These are phyloP conservation scores for Halesus radiatus DNA, from an alignment of 1,140 invertebrate genomes.

Conservation along the genomic window DNA sequence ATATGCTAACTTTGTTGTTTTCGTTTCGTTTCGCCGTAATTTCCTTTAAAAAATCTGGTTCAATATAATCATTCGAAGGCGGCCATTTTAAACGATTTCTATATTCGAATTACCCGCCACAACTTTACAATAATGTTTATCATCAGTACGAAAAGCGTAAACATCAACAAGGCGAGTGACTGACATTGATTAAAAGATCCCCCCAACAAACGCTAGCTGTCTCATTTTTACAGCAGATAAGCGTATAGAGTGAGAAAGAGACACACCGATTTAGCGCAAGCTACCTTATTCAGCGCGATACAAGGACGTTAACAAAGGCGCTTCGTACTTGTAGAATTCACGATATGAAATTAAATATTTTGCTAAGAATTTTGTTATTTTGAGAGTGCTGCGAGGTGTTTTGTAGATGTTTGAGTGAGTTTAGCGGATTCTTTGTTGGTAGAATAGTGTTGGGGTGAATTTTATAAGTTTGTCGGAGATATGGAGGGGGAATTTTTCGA, in stretches of 20 bases:
- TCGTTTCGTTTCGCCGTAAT: too few relatives aligned
- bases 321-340: background rate
- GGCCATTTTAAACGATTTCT: background rate
- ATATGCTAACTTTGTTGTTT: too few relatives aligned
- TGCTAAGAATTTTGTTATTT: background rate
- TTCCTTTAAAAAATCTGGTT: too few relatives aligned
- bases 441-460: background rate
- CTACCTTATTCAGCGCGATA: conserved; percentile 11
- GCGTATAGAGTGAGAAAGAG: conserved; percentile 14
- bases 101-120: conserved; percentile 17
- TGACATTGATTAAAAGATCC: conserved; percentile 34
- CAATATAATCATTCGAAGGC: background rate
- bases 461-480: background rate
- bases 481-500: background rate
- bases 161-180: conserved; percentile 38
- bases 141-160: conserved; percentile 28
- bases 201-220: background rate
- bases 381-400: background rate
- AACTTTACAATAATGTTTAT: conserved; percentile 14
- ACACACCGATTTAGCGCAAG: background rate
- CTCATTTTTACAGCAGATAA: conserved; percentile 14
- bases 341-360: background rate
- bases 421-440: background rate
- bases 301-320: conserved; percentile 42
- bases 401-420: background rate